These are phyloP conservation scores for Hemitrygon akajei DNA, from an alignment of 2,797 vertebrate species.

Conservation along the genomic window DNA sequence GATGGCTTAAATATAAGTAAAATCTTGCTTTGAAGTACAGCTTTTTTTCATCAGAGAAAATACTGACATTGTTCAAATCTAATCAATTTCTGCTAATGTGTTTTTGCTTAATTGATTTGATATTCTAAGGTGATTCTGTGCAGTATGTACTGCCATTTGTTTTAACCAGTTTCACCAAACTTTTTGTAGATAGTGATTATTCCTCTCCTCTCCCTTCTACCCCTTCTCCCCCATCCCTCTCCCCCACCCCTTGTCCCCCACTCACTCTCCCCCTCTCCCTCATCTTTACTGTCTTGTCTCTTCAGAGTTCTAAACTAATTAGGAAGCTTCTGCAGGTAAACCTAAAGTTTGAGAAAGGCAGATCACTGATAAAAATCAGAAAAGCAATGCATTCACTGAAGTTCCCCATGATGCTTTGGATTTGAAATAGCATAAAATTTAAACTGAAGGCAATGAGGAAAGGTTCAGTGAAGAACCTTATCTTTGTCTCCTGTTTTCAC, in stretches of 20 bases:
- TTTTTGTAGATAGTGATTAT: not conserved
- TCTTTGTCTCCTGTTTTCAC: not conserved
- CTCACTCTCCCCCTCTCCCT: too few species aligned
- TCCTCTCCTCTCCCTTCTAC: too few species aligned
- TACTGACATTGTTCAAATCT: not conserved
- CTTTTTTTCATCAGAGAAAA: not conserved
- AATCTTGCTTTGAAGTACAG: not conserved
- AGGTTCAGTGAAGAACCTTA: slow-evolving; percentile 24
- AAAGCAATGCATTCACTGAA: not conserved
- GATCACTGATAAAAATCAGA: slow-evolving; percentile 66
- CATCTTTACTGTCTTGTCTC: slow-evolving; percentile 86
- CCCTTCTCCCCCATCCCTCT: too few species aligned
- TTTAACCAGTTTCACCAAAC: not conserved
- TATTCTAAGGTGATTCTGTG: not conserved
- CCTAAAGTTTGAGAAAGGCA: slow-evolving; percentile 64
- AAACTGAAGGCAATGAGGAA: not conserved
- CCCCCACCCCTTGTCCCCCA: too few species aligned
- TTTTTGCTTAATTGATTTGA: not conserved
- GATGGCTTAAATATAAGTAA: not conserved
- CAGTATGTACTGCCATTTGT: not conserved
- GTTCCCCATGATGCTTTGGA: not conserved
- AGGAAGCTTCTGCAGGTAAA: slow-evolving; percentile 96
- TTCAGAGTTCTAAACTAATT: slow-evolving; percentile 98
- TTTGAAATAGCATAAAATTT: slow-evolving; percentile 1
- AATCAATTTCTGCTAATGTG: not conserved